Base-by-base conservation (phyloP, 1,140 invertebrate genomes). In the Pseudomyrmex gracilis region DNA sequence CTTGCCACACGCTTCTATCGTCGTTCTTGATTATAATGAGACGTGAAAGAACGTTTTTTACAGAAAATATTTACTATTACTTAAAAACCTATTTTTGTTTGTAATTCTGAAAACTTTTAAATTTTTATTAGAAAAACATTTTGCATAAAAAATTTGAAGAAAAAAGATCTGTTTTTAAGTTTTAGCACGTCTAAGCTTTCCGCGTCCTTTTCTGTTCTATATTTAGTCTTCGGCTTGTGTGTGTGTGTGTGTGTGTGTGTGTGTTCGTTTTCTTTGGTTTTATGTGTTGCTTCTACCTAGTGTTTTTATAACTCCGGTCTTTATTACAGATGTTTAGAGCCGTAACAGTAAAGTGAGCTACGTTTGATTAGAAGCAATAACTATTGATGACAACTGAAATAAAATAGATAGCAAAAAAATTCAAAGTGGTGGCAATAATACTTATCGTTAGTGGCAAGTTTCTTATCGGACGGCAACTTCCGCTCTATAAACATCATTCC, bases 401-500 rank as follows among this genome's bases (percentile, higher is more conserved):
- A 73, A 34, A 34, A 34, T 34, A 34, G 15, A 24, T 12, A n/a
- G 61, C n/a, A 64, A 43, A 2, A 2, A 71, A 51, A 57, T n/a
- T 8, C 9, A 20, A n/a, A 73, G 20, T 10, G 49, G 13, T 70
- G 85, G 60, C 85, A 73, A 78, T 58, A 34, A 34, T 76, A 70
- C 64, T 58, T 74, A 82, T 80, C 71, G 64, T 73, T 64, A 85
- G 71, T 67, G 82, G 34, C 34, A 34, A 34, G 34, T 34, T 34
- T 5, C 34, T 34, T 34, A 24, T 24, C 24, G 24, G 24, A 5
- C 34, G 34, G 34, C 34, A 7, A 34, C 34, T 55, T 82, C n/a
- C 34, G 47, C 45, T 45, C 45, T 22, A 51, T 13, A 60, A 43
- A 10, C 47, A 83, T 77, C 43, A 57, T 12, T 4, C 2, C 1